Base-by-base conservation (phyloP, 2,113 vertebrate genomes). In the Corydoras maculifer region DNA sequence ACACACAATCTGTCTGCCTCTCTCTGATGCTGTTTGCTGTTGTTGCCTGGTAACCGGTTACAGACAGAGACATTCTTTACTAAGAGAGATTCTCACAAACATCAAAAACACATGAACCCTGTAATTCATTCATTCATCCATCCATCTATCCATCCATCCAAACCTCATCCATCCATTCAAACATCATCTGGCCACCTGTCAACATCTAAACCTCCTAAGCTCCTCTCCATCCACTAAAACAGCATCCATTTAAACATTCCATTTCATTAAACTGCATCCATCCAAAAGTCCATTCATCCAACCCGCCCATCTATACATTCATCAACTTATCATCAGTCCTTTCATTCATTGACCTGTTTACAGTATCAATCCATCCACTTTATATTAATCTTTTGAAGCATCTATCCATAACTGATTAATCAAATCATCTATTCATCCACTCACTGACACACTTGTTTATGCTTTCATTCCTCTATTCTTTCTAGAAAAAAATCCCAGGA, bases 11-110 rank as follows among this genome's bases (percentile, higher is more conserved):
- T 51, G 83, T 83, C 82, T 73, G 71, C 78, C 73, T 83, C 76
- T 31, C 79, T 68, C 75, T 82, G 55, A 82, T 79, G 80, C 81
- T 78, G 83, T 83, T 82, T 78, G 81, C 85, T 80, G 81, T 81
- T 77, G 88, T 90, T 89, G 88, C 89, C 76, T 89, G 87, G 89
- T 87, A 90, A 90, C 89, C 81, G 77, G 82, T 83, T 86, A 87
- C 54, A 35, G 55, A 70, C 35, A 62, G 62, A 60, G 62, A 65
- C 62, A 62, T 43, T 75, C 51, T 66, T 31, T n/a, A n/a, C 12
- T 7, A 57, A 7, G 3, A n/a, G 14, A 57, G 54, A 57, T 57
- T 13, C 13, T 57, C 54, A 57, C 13, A 57, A 57, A 15, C 61
- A 48, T 18, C 54, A n/a, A 57, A 14, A 57, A 57, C 54, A 57